Evolutionary conservation across 2,113 vertebrate genomes (phyloP).

Genomic region (Cisticola juncidis): DNA sequence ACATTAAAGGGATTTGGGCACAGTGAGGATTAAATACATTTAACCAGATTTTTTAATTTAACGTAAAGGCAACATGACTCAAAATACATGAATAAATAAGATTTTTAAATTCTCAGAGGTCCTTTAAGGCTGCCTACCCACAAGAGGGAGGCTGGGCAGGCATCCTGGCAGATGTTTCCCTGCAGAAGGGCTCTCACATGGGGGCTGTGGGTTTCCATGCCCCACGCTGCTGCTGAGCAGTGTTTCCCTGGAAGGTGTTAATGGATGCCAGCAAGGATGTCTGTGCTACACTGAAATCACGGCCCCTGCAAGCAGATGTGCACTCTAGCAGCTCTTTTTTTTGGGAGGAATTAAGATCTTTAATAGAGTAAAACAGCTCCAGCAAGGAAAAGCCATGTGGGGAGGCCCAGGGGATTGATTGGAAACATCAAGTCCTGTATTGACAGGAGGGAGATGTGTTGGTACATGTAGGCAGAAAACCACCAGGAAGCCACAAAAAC

Average conservation of each 20-base stretch:
- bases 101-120: not conserved
- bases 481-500: constrained; percentile 29
- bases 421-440: not conserved
- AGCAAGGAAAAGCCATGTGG: constrained; percentile 20
- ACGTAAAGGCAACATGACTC: not conserved
- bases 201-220: not conserved
- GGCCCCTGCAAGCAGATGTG: not conserved
- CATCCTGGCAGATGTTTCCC: constrained; percentile 12
- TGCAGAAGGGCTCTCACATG: not conserved
- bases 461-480: constrained; percentile 1
- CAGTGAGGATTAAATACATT: not conserved
- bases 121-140: not conserved
- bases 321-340: not conserved
- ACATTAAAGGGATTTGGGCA: not conserved
- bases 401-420: constrained; percentile 47
- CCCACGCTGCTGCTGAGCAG: not conserved
- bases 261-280: constrained; percentile 18
- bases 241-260: constrained; percentile 20
- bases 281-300: not conserved
- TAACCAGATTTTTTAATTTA: not conserved
- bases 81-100: not conserved
- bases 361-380: constrained; percentile 40
- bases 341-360: constrained; percentile 20
- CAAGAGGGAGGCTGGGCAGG: not conserved
- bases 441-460: constrained; percentile 10